Base-by-base conservation (phyloP, 92 coral and sea anemone species). In the Siderastrea radians region DNA sequence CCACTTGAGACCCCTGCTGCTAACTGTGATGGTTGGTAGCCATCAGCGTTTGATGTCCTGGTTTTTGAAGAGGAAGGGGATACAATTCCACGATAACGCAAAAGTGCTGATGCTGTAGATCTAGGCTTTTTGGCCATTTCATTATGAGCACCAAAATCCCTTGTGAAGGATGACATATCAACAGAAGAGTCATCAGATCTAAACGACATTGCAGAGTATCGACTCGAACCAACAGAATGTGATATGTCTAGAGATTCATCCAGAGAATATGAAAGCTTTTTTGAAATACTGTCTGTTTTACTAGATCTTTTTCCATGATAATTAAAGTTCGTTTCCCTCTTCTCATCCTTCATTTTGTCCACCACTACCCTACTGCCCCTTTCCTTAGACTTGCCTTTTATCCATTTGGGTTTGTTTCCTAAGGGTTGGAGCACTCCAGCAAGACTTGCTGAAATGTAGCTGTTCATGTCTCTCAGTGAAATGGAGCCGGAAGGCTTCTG, bases 391-490 rank as follows among this genome's bases (percentile, higher is more conserved):
- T 76, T 87, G 14, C 85, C 81, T 19, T 74, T 74, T 12, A 88
- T 58, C 26, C 66, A 86, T 63, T 91, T 91, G 45, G 98, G 93
- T 64, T 93, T 95, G 53, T 76, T 90, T 63, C 93, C 96, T 6
- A 95, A 83, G 12, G 98, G 98, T 53, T 81, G 90, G 44, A 95
- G 60, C 81, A 93, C 89, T 14, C 96, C 98, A 61, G 96, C 98
- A 89, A 95, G 92, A 79, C 98, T 83, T 57, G 93, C 81, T 49
- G 96, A 92, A 38, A 95, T 95, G 67, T 85, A 79, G 49, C 85
- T 82, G 68, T 95, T 95, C 98, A 95, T 95, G 78, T 95, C 93
- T 66, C 84, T 89, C 10, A 95, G 81, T 62, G 98, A 95, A 57
- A 93, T 89, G 80, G 90, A 89, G 13, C 80, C 53, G n/a, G 91